Evolutionary conservation across 53 echinoderm and acorn worm genomes (phyloP).

Genomic region (Antedon mediterranea): DNA sequence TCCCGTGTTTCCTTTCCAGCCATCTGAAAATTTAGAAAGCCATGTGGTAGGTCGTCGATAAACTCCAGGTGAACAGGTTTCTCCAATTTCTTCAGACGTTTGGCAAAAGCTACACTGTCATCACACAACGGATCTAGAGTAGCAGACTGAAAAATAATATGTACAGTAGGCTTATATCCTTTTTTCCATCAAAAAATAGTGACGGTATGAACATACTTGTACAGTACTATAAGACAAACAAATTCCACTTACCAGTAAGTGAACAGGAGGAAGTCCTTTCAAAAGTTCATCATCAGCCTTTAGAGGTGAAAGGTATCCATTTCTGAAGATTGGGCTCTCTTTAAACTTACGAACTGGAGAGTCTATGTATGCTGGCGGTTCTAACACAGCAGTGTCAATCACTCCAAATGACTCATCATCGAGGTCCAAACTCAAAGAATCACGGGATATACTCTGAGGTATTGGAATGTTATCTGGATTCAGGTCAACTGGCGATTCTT

Average conservation of each 20-base stretch:
- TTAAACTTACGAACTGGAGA: conserved; percentile 68
- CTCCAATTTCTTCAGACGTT: conserved; percentile 40
- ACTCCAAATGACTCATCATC: conserved; percentile 11
- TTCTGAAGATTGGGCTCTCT: conserved; percentile 85
- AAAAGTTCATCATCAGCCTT: conserved; percentile 68
- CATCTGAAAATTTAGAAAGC: conserved; percentile 91
- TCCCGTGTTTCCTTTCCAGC: conserved; percentile 82
- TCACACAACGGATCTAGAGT: conserved; percentile 78
- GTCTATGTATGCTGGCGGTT: conserved; percentile 55
- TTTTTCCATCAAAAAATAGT: no score
- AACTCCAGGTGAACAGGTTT: conserved; percentile 70
- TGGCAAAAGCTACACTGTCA: conserved; percentile 87
- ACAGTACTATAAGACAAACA: no score
- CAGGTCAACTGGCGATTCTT: not conserved
- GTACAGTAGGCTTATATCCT: not conserved
- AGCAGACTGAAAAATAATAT: conserved; percentile 16
- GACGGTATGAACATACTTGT: no score
- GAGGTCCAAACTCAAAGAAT: conserved; percentile 37
- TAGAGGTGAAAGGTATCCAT: conserved; percentile 84
- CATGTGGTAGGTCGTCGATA: conserved; percentile 78
- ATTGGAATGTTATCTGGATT: not conserved
- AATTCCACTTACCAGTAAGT: conserved; percentile 70
- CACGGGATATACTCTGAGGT: not conserved
- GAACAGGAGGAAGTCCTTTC: conserved; percentile 78
- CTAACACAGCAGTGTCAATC: conserved; percentile 15